phyloP scores from a whole-genome alignment of 2,797 vertebrate species.

The Onychomys leucogaster region DNA sequence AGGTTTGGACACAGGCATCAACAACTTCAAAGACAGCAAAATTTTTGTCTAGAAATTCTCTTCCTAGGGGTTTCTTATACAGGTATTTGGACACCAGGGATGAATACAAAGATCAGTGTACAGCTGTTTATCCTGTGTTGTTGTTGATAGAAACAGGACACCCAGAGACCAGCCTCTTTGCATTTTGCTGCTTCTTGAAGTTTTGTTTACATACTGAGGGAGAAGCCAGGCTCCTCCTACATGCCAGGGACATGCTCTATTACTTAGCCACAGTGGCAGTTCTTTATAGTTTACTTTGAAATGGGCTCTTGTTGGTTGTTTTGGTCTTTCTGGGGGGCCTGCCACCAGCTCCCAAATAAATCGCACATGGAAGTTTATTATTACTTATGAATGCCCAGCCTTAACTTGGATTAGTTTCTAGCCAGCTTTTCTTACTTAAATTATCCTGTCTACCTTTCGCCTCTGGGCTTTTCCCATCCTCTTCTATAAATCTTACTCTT shows the following conservation, averaged over 20 bases:
- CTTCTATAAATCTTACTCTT: too few species aligned
- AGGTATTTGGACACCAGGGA: neutral
- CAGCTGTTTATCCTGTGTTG: neutral
- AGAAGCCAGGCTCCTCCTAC: neutral
- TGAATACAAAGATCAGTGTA: neutral
- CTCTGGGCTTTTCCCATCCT: too few species aligned
- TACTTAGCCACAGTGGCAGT: neutral
- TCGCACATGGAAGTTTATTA: too few species aligned
- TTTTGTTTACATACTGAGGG: neutral
- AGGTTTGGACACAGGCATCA: neutral
- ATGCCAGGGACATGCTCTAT: neutral
- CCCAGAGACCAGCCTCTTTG: neutral
- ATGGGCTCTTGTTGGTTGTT: neutral
- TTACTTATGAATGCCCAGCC: too few species aligned
- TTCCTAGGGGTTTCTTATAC: neutral
- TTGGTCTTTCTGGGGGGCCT: too few species aligned
- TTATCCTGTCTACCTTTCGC: too few species aligned
- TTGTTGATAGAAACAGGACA: slow-evolving; percentile 19
- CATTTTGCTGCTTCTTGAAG: neutral
- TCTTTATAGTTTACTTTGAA: neutral
- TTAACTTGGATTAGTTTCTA: too few species aligned
- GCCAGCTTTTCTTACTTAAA: too few species aligned
- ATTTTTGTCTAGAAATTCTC: slow-evolving; percentile 34
- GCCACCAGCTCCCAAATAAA: too few species aligned
- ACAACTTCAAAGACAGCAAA: neutral